Conservation (phyloP, 2,113 vertebrate genomes). For the Galbula dea region DNA sequence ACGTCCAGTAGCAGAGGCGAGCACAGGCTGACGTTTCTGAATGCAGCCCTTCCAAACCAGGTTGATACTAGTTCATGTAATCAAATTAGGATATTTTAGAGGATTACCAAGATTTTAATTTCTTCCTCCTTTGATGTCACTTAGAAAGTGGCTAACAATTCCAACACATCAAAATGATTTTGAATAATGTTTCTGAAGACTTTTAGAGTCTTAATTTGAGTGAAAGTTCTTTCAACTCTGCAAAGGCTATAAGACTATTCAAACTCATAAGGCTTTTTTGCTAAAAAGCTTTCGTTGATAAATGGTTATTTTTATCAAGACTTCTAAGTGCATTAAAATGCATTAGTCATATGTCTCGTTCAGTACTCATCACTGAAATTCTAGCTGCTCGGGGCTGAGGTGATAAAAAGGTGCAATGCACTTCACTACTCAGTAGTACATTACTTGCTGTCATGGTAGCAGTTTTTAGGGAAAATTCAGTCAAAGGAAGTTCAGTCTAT, state of each 20-base stretch:
- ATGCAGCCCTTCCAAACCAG: neutral
- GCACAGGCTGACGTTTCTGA: neutral
- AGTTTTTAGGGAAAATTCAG: neutral
- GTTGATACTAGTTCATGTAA: constrained; percentile 5
- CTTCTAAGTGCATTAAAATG: constrained; percentile 46
- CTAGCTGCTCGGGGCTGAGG: neutral
- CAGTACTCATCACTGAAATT: neutral
- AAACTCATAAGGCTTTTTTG: neutral
- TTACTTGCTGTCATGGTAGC: neutral
- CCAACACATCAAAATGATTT: constrained; percentile 11
- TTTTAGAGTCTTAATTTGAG: constrained; percentile 41
- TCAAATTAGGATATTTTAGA: constrained; percentile 13
- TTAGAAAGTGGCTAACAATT: constrained; percentile 23
- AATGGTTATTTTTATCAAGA: constrained; percentile 49
- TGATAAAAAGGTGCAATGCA: constrained; percentile 21
- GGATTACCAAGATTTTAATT: constrained; percentile 24
- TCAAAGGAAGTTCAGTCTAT: neutral
- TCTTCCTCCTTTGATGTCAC: constrained; percentile 15
- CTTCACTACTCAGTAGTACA: neutral
- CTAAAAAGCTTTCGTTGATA: constrained; percentile 49
- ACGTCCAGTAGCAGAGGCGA: neutral
- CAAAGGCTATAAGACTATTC: neutral
- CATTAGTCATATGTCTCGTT: constrained; percentile 30
- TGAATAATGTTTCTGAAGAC: constrained; percentile 20
- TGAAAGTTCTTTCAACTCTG: constrained; percentile 1